phyloP scores from a whole-genome alignment of 2,888 invertebrate genomes.

The Venusia cambrica region DNA sequence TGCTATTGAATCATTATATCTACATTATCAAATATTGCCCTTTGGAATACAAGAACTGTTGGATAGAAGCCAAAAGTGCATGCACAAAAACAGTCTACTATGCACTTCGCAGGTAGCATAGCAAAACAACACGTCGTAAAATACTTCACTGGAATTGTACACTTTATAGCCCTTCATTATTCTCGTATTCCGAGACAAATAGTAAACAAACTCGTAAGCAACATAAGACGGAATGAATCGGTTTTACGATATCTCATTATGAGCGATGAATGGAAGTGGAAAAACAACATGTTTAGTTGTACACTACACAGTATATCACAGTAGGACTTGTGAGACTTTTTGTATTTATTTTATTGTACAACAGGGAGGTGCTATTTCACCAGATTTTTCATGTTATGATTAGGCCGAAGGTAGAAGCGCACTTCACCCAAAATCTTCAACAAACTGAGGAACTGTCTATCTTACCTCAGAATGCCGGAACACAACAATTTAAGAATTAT shows the following conservation, averaged over 20 bases:
- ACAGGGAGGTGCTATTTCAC: no score
- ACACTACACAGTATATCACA: no score
- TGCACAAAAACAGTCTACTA: constrained; percentile 33
- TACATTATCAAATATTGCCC: constrained; percentile 1
- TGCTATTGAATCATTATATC: constrained; percentile 8
- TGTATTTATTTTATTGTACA: no score
- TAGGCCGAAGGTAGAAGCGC: no score
- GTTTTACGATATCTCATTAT: constrained; percentile 6
- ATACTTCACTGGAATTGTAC: constrained; percentile 1
- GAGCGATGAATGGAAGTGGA: constrained; percentile 1
- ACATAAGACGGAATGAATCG: constrained; percentile 1
- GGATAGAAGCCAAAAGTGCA: constrained; percentile 49
- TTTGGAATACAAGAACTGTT: constrained; percentile 29
- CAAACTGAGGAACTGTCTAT: no score
- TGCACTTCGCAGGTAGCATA: no score
- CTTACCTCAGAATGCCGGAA: no score
- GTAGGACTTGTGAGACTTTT: no score
- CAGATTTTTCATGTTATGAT: no score
- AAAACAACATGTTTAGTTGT: no score
- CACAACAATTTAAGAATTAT: no score
- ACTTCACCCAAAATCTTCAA: no score
- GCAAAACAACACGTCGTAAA: constrained; percentile 10
- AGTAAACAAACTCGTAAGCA: constrained; percentile 8
- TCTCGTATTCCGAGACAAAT: constrained; percentile 3
- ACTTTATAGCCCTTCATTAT: background rate